Conservation (phyloP, 2,888 invertebrate species). For the Carpatolechia fugitivella region DNA sequence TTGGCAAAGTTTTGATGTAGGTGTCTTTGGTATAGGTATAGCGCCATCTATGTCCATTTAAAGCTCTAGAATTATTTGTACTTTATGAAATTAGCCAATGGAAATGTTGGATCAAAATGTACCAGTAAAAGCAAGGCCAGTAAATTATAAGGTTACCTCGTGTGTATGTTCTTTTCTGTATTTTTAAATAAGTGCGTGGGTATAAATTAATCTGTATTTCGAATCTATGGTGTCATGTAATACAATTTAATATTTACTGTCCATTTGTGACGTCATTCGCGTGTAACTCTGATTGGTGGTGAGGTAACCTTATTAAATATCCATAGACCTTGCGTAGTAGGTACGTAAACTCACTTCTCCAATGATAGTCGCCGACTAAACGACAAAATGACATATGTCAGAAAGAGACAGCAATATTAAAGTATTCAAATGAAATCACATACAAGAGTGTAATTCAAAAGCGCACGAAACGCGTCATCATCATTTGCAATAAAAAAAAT, state of each 20-base stretch:
- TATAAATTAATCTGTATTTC: background rate
- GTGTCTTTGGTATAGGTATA: too few species aligned
- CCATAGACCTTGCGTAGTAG: slow-evolving; percentile 5
- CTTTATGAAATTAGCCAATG: background rate
- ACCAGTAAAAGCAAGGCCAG: slow-evolving; percentile 7
- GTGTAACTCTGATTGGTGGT: background rate
- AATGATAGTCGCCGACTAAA: slow-evolving; percentile 18
- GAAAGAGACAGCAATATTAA: slow-evolving; percentile 5
- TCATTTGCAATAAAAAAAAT: too few species aligned
- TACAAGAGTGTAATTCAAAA: too few species aligned
- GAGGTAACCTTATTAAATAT: slow-evolving; percentile 10
- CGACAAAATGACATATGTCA: slow-evolving; percentile 11
- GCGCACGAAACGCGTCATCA: too few species aligned
- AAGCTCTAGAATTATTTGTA: too few species aligned
- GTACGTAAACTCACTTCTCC: slow-evolving; percentile 5
- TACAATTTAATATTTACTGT: background rate
- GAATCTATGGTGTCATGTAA: background rate
- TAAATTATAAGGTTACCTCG: slow-evolving; percentile 10
- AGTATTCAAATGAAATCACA: background rate
- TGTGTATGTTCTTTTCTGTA: background rate
- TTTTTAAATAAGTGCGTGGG: background rate
- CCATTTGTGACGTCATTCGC: background rate
- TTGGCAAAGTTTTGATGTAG: too few species aligned
- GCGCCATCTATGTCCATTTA: too few species aligned
- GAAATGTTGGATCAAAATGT: background rate